Percentiles rank a stretch among this genome's conserved stretches.
Conservation (phyloP, 64 coral and sea anemone species). For the Pocillopora verrucosa region DNA sequence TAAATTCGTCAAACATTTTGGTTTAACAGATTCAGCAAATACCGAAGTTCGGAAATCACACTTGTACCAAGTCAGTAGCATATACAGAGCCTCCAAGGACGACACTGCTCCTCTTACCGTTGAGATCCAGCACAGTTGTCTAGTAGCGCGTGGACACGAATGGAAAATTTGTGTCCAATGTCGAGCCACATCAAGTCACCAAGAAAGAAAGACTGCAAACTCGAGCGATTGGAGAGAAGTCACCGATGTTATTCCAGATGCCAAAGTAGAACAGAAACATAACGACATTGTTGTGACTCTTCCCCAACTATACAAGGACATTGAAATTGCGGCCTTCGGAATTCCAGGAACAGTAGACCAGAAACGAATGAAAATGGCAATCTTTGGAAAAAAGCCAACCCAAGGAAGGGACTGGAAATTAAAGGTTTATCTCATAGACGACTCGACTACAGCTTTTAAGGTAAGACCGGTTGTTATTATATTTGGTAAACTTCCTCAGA, state of each 20-base stretch:
- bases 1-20: no score
- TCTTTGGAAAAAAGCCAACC: background rate
- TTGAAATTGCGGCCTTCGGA: slow-evolving; percentile 26
- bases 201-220: background rate
- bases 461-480: background rate
- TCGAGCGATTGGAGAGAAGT: background rate
- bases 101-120: no score
- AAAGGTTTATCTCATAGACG: slow-evolving; percentile 21
- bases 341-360: slow-evolving; percentile 12
- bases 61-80: no score
- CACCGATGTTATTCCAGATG: background rate
- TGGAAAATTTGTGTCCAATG: background rate
- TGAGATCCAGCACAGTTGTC: no score
- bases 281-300: slow-evolving; percentile 25
- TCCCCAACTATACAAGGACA: background rate
- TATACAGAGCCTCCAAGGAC: no score
- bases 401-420: slow-evolving; percentile 34
- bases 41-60: no score
- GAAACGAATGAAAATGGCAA: slow-evolving; percentile 42
- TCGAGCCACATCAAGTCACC: background rate
- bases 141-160: background rate
- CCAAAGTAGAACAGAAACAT: slow-evolving; percentile 4
- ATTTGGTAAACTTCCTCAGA: background rate
- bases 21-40: no score
- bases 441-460: slow-evolving; percentile 16